Base-by-base conservation (phyloP, 1,140 invertebrate species). In the Aplysia californica region DNA sequence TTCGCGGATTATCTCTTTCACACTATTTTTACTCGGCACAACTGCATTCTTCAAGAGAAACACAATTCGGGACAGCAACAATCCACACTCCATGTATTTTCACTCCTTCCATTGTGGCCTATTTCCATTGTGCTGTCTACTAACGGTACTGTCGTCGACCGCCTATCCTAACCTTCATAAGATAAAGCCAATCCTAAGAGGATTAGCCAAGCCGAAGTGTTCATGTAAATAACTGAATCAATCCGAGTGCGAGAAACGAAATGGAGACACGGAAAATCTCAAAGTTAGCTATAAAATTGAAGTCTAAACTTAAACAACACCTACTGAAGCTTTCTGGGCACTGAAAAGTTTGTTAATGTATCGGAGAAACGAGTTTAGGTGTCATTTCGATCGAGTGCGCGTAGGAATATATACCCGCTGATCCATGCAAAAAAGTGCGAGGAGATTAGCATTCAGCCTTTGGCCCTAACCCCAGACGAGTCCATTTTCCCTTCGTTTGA, bases 121-220 rank as follows among this genome's bases (percentile, higher is more conserved):
- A 29, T 41, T 61, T 72, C 44, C 70, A 38, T 58, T 61, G 41
- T 58, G 69, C 23, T 71, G 44, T 38, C 69, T 33, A 41, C 50
- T 71, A 71, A 61, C 23, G 70, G 35, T 72, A 72, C 56, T 61
- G 70, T 72, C 70, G 56, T 66, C 70, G 55, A 72, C 29, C 38
- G 38, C 36, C 59, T 75, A 75, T 75, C 59, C 72, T 75, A 66
- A 65, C 72, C 61, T 73, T 69, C 66, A 6, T 56, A 66, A 66
- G 59, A 65, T 66, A 66, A 75, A 75, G 72, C 72, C 72, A 75
- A 75, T 75, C 72, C 72, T 75, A 75, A 75, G 72, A 75, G 72
- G 72, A 75, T 75, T 75, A 75, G 72, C 61, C 59, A 3, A 55
- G 61, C 72, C 72, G 39, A 15, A 44, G 36, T 39, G 61, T 66